phyloP scores from a whole-genome alignment of 1,140 invertebrate species.

The Drosophila littoralis region DNA sequence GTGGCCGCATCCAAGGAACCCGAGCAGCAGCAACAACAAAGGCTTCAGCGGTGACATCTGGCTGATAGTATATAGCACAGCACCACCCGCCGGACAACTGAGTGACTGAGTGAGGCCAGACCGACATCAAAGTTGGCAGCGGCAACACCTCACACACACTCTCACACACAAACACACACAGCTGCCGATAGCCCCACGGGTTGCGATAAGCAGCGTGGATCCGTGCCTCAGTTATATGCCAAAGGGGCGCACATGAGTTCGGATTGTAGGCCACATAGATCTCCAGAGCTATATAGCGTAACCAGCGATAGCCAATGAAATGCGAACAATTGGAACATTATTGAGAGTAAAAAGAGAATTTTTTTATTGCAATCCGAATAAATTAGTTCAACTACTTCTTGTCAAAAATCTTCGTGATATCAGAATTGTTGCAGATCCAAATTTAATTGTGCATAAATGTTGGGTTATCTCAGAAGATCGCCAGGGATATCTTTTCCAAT shows the following conservation, averaged over 20 bases:
- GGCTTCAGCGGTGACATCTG: constrained; percentile 55
- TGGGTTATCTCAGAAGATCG: too few relatives aligned
- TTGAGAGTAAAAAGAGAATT: background rate
- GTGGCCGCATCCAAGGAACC: constrained; percentile 5
- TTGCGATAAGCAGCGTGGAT: constrained; percentile 25
- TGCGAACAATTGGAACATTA: background rate
- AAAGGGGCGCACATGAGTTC: background rate
- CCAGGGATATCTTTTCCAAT: too few relatives aligned
- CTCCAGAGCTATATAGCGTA: constrained; percentile 17
- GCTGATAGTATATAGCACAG: constrained; percentile 10
- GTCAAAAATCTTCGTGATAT: too few relatives aligned
- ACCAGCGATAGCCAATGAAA: constrained; percentile 5
- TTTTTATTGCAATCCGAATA: background rate
- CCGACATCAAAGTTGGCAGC: constrained; percentile 2
- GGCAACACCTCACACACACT: constrained; percentile 9
- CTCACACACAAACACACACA: constrained; percentile 9
- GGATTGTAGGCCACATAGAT: constrained; percentile 21
- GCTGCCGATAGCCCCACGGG: constrained; percentile 26
- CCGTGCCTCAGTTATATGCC: constrained; percentile 4
- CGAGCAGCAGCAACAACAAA: constrained; percentile 40
- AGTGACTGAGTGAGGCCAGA: constrained; percentile 31
- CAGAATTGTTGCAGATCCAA: too few relatives aligned
- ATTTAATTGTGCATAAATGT: too few relatives aligned
- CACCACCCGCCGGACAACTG: constrained; percentile 33
- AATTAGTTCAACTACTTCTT: too few relatives aligned